Base-by-base conservation (phyloP, 2,888 invertebrate genomes). In the Fissipunctia ypsillon region DNA sequence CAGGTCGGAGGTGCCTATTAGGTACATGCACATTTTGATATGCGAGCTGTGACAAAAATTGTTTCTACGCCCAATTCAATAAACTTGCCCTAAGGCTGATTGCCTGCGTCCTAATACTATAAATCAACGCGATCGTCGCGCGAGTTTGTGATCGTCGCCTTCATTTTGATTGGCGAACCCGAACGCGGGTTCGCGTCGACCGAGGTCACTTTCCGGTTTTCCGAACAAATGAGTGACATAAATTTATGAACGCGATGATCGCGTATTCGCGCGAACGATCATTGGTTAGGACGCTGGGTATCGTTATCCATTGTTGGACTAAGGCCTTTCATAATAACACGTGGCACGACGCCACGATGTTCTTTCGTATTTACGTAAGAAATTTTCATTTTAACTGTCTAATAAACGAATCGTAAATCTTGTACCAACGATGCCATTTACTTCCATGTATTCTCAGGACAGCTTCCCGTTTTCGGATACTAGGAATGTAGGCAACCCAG, bases 391-490 rank as follows among this genome's bases (percentile, higher is more conserved):
- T 31, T 16, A n/a, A 52, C 19, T 6, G 38, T 28, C n/a, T n/a
- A 22, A 22, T 12, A 19, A 12, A n/a, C 16, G 25, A 28, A 59
- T 48, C 9, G 12, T 31, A 52, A 28, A 22, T 45, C 16, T 38
- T 28, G 4, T 38, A 70, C 12, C n/a, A 43, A 4, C 12, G 2
- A 41, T 31, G 14, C 7, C 19, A 57, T n/a, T n/a, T 61, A 28
- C 28, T 25, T 70, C 48, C 28, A 41, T 67, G 35, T 66, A 57
- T 78, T 78, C 75, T 12, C 81, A 94, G 94, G 92, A 93, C n/a
- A 92, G 89, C 78, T 92, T 90, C 74, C 81, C 87, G 6, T 86
- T 90, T n/a, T 71, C 90, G 3, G 92, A 91, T 31, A 87, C 78
- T 50, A 81, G 89, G 19, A 86, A 75, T 41, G 69, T 85, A 59